Conservation (phyloP, 2,113 vertebrate species). For the Redunca redunca region DNA sequence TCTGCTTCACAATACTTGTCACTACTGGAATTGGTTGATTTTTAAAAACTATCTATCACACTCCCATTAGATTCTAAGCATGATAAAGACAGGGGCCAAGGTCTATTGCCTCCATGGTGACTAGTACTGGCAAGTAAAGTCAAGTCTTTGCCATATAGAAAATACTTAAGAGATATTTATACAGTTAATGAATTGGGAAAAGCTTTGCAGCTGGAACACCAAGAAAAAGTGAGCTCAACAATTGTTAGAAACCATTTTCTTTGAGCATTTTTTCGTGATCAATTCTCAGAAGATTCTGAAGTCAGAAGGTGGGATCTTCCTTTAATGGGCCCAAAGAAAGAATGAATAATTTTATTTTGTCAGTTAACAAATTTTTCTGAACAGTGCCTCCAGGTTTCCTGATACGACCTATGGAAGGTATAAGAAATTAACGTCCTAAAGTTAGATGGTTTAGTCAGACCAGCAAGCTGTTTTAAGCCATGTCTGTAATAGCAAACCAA, state of each 20-base stretch:
- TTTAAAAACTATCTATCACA: neutral
- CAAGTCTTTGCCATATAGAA: neutral
- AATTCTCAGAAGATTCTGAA: neutral
- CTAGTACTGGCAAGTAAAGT: neutral
- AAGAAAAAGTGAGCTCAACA: neutral
- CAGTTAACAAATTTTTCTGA: neutral
- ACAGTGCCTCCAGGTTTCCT: neutral
- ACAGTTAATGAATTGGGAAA: neutral
- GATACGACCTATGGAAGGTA: slow-evolving; percentile 8
- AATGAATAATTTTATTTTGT: neutral
- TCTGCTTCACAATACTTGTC: neutral
- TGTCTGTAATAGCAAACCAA: slow-evolving; percentile 18
- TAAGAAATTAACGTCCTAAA: slow-evolving; percentile 16
- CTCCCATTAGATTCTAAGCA: neutral
- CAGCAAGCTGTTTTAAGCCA: slow-evolving; percentile 17
- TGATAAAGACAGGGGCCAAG: neutral
- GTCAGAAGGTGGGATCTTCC: neutral
- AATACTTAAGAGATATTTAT: neutral
- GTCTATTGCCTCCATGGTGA: neutral
- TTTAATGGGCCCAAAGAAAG: neutral
- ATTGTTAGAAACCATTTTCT: neutral
- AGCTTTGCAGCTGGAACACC: neutral
- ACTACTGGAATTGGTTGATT: neutral
- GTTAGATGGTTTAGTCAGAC: neutral
- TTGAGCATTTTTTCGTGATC: neutral